A percentile compares a stretch with the other conserved stretches of the same genome.
These are phyloP conservation scores for Rhagonycha fulva DNA, from an alignment of 2,888 invertebrate species.

Conservation along the genomic window DNA sequence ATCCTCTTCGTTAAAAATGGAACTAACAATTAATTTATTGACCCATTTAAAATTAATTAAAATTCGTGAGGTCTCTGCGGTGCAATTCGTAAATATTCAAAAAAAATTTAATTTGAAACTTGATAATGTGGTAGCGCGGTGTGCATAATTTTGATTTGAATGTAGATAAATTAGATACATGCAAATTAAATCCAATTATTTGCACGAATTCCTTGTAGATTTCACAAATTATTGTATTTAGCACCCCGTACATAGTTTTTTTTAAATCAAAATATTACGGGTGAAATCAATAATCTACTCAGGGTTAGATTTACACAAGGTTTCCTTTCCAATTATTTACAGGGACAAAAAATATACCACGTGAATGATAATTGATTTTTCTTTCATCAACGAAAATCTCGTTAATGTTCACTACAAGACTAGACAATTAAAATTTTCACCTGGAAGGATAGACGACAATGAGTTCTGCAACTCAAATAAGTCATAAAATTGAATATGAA, in stretches of 20 bases:
- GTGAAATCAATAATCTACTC: neutral
- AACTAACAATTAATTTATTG: neutral
- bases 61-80: neutral
- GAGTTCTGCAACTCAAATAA: no score
- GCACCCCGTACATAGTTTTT: neutral
- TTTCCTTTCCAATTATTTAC: neutral
- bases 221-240: neutral
- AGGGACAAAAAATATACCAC: neutral
- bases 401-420: neutral
- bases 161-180: neutral
- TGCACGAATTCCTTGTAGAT: neutral
- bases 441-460: no score
- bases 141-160: neutral
- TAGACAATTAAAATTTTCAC: neutral
- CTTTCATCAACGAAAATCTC: neutral
- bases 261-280: neutral
- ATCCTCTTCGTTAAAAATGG: neutral
- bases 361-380: neutral
- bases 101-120: neutral
- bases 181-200: neutral
- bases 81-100: neutral
- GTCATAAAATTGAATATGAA: no score
- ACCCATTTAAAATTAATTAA: neutral
- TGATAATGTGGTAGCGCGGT: neutral
- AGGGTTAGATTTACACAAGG: neutral